Evolutionary conservation across 2,113 vertebrate species (phyloP).

Genomic region (Bettongia penicillata): DNA sequence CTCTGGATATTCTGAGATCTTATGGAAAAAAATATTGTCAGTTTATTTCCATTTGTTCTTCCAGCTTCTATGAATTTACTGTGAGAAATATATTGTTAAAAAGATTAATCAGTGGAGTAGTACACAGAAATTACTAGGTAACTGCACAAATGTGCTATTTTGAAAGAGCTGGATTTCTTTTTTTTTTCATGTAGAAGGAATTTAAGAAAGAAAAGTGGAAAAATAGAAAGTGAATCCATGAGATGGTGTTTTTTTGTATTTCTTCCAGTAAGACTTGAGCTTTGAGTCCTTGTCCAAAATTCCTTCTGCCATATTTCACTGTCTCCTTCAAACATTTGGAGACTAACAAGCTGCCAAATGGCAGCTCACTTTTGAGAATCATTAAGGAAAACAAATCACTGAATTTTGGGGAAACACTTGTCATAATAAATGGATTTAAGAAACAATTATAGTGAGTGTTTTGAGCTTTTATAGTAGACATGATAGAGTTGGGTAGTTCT

Average conservation of each 20-base stretch:
- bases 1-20: not conserved
- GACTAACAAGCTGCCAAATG: slow-evolving; percentile 7
- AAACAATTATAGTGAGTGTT: slow-evolving; percentile 12
- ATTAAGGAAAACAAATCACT: slow-evolving; percentile 16
- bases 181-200: not conserved
- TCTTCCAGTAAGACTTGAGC: not conserved
- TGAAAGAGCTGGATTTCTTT: not conserved
- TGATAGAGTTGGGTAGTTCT: not conserved
- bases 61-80: not conserved
- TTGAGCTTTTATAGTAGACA: not conserved
- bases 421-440: slow-evolving; percentile 27
- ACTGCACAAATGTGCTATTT: not conserved
- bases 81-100: not conserved
- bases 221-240: slow-evolving; percentile 20
- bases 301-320: slow-evolving; percentile 28
- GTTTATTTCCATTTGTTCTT: not conserved
- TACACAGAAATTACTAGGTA: not conserved
- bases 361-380: not conserved
- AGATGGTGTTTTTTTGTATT: not conserved
- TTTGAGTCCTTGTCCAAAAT: not conserved
- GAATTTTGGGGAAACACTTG: slow-evolving; percentile 4
- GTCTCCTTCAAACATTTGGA: not conserved
- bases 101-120: not conserved
- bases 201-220: slow-evolving; percentile 16
- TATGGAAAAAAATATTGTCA: not conserved